Conservation (phyloP, 2,888 invertebrate genomes). For the Noctua janthe region DNA sequence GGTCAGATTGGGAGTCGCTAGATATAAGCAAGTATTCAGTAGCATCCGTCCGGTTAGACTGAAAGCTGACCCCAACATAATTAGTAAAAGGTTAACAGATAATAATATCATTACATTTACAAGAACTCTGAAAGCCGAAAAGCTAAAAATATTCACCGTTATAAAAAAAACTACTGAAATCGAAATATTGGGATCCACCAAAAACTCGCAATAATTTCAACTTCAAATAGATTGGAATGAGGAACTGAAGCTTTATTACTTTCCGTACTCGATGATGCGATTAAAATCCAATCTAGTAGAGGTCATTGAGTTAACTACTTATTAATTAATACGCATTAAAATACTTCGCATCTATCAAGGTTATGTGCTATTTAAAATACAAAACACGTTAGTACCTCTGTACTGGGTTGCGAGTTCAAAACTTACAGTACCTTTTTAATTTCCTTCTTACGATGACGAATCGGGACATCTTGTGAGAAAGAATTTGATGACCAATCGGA, state of each 20-base stretch:
- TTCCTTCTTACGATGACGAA: not conserved
- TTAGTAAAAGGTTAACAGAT: not conserved
- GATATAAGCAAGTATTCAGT: not conserved
- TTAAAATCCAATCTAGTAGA: conserved; percentile 41
- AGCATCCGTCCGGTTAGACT: not conserved
- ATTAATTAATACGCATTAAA: conserved; percentile 33
- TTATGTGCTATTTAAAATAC: conserved; percentile 9
- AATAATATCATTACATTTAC: not conserved
- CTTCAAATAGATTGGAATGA: conserved; percentile 18
- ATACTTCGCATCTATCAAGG: conserved; percentile 33
- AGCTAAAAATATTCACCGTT: not conserved
- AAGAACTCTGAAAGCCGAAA: not conserved
- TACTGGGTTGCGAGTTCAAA: conserved; percentile 5
- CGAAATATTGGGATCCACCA: not conserved
- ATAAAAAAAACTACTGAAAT: not conserved
- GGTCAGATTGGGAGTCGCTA: not conserved
- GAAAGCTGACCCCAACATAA: not conserved
- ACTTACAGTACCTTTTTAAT: not conserved
- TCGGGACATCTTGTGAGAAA: no score
- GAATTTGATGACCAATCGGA: no score
- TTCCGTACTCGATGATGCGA: conserved; percentile 16
- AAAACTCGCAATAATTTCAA: not conserved
- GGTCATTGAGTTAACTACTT: conserved; percentile 49
- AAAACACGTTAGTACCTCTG: conserved; percentile 16
- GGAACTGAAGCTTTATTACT: conserved; percentile 24